Evolutionary conservation across 2,888 invertebrate species (phyloP).

Genomic region (Stenodera caucasica): DNA sequence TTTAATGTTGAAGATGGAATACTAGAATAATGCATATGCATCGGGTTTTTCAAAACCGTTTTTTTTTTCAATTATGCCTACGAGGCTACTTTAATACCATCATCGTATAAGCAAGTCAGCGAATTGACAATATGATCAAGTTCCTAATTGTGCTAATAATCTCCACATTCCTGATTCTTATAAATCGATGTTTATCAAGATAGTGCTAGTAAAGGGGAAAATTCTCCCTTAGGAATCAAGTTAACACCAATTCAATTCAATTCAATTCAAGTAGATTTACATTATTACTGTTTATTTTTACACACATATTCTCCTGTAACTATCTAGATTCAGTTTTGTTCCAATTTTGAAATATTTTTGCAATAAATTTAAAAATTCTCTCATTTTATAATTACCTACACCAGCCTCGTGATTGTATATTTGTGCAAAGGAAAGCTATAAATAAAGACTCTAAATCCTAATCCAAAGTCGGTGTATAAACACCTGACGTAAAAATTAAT

Average conservation of each 20-base stretch:
- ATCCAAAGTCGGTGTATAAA: not conserved
- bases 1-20: conserved; percentile 26
- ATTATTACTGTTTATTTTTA: not conserved
- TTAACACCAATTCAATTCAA: not conserved
- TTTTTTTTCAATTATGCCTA: not conserved
- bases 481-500: not conserved
- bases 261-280: not conserved
- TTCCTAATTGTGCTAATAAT: not conserved
- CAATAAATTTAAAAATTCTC: not conserved
- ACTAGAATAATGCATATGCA: conserved; percentile 30
- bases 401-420: not conserved
- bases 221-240: not conserved
- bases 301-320: too few relatives aligned
- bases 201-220: not conserved
- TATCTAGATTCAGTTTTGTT: too few relatives aligned
- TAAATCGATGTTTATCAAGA: conserved; percentile 7
- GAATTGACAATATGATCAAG: not conserved
- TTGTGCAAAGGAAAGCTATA: not conserved
- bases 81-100: not conserved
- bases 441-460: not conserved
- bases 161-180: not conserved
- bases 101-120: not conserved
- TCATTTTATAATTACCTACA: not conserved
- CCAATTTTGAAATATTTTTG: too few relatives aligned
- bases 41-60: conserved; percentile 27